Conservation (phyloP, 2,113 vertebrate genomes). For the Tupaia chinensis region DNA sequence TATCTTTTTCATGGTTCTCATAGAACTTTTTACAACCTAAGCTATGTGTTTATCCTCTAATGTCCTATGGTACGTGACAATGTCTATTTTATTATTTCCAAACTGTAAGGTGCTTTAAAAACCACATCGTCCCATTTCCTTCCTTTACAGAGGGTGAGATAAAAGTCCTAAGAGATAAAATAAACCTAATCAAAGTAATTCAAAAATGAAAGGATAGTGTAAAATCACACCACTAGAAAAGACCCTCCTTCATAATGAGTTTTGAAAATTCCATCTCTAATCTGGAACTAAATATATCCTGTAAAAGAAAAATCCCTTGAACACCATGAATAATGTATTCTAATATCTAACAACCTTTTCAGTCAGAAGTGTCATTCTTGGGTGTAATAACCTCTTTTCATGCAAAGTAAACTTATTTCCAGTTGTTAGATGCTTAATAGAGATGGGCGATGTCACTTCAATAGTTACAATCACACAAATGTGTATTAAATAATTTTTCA, state of each 20-base stretch:
- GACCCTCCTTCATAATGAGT: constrained; percentile 69
- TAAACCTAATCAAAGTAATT: background rate
- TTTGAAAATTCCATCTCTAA: constrained; percentile 80
- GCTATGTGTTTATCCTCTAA: background rate
- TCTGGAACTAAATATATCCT: constrained; percentile 78
- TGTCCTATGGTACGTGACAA: background rate
- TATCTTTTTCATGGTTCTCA: background rate
- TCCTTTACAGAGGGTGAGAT: background rate
- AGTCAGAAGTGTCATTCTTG: constrained; percentile 73
- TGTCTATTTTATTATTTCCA: background rate
- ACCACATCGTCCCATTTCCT: background rate
- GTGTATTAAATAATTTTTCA: background rate
- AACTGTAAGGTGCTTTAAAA: background rate
- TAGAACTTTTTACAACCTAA: background rate
- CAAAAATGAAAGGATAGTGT: background rate
- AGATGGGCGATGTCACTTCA: constrained; percentile 56
- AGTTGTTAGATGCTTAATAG: constrained; percentile 68
- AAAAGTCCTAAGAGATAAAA: constrained; percentile 5
- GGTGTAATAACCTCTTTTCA: constrained; percentile 77
- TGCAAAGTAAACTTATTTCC: constrained; percentile 76
- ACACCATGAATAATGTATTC: constrained; percentile 78
- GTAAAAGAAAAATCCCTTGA: constrained; percentile 78
- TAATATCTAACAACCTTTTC: constrained; percentile 70
- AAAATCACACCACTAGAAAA: constrained; percentile 35
- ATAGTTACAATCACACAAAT: background rate